phyloP scores from a whole-genome alignment of 2,888 invertebrate genomes.

The Gortyna flavago region DNA sequence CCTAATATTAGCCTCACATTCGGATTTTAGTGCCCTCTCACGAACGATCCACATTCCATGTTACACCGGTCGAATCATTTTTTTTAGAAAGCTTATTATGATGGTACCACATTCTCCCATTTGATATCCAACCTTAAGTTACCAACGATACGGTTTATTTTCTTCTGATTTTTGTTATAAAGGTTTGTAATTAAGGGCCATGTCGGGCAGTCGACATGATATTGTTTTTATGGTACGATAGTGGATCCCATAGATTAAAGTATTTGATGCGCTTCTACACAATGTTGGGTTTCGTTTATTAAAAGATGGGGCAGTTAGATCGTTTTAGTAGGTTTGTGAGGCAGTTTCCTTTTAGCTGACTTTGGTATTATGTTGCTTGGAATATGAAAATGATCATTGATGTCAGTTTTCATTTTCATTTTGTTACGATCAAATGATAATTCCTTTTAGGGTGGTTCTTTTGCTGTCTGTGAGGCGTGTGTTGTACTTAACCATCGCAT shows the following conservation, averaged over 20 bases:
- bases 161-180: conserved; percentile 53
- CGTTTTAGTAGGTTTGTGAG: conserved; percentile 28
- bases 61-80: conserved; percentile 83
- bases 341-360: not conserved
- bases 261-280: conserved; percentile 76
- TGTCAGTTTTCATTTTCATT: not conserved
- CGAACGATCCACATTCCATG: conserved; percentile 85
- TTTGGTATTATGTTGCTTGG: not conserved
- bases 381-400: not conserved
- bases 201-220: conserved; percentile 82
- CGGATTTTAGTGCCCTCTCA: conserved; percentile 74
- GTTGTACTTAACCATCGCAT: no score
- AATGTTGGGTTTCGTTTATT: conserved; percentile 61
- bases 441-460: no score
- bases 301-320: conserved; percentile 52
- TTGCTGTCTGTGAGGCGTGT: no score
- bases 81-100: conserved; percentile 87
- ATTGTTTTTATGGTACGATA: conserved; percentile 88
- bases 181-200: conserved; percentile 85
- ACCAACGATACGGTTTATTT: conserved; percentile 59
- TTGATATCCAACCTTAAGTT: conserved; percentile 64
- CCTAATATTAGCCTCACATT: conserved; percentile 68
- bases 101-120: conserved; percentile 21
- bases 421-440: not conserved
- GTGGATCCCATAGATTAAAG: conserved; percentile 85